Conservation (phyloP, 2,113 vertebrate species). For the Grantiella picta region DNA sequence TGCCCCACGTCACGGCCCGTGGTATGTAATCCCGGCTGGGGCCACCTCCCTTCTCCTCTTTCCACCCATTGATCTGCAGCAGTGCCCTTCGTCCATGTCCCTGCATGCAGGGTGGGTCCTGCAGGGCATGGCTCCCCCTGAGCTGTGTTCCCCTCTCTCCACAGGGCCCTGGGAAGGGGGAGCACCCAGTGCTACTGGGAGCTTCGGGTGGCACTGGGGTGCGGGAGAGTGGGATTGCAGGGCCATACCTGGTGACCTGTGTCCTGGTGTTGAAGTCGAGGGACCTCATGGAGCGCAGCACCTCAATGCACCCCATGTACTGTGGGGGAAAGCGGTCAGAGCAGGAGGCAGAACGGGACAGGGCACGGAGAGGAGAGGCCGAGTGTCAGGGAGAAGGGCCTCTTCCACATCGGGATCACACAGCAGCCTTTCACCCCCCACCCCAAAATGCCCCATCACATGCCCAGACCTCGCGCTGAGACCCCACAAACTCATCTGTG, state of each 20-base stretch:
- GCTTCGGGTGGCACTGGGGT: accelerated
- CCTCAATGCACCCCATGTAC: conserved; percentile 99
- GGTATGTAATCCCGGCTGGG: neutral
- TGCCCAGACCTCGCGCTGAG: accelerated
- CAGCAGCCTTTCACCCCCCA: accelerated
- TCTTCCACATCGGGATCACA: neutral
- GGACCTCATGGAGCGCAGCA: conserved; percentile 94
- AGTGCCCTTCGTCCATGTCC: neutral
- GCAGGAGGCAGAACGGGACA: neutral
- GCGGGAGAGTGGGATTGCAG: accelerated
- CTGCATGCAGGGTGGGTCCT: neutral
- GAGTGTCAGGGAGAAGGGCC: neutral
- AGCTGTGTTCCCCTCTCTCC: neutral
- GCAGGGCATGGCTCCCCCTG: neutral
- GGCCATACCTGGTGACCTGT: conserved; percentile 90
- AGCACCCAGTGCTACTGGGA: accelerated
- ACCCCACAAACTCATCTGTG: neutral
- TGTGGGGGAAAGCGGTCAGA: neutral
- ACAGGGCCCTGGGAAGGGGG: accelerated
- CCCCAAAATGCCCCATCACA: neutral
- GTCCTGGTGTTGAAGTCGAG: conserved; percentile 94
- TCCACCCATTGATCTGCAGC: neutral
- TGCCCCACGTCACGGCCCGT: neutral
- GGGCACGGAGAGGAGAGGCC: neutral
- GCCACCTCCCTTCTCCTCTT: conserved; percentile 51